Conservation (phyloP, 2,888 invertebrate genomes). For the Drosophila hamatofila region DNA sequence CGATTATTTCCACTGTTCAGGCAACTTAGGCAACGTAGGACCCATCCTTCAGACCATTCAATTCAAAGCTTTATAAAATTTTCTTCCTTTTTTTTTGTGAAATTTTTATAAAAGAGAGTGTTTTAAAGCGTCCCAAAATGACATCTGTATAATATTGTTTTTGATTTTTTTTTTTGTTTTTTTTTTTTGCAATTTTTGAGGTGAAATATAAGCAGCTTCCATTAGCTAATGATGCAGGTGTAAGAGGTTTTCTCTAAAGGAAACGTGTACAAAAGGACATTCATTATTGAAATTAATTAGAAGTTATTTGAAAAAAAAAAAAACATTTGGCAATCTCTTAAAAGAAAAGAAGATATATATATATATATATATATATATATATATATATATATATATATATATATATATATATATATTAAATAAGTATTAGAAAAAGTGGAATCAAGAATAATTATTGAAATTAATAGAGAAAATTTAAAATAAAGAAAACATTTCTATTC, state of each 20-base stretch:
- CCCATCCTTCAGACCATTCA: not conserved
- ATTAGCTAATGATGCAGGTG: constrained; percentile 8
- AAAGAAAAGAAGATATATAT: too few relatives aligned
- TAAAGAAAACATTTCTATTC: too few relatives aligned
- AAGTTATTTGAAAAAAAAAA: too few relatives aligned
- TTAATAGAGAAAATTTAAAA: too few relatives aligned
- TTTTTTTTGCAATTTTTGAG: not conserved
- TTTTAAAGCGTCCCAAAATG: constrained; percentile 1
- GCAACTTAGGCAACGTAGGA: not conserved
- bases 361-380: too few relatives aligned
- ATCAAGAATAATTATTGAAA: too few relatives aligned
- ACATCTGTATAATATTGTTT: not conserved
- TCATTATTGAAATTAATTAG: not conserved
- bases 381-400: too few relatives aligned
- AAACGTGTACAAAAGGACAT: not conserved
- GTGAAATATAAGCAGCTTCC: not conserved
- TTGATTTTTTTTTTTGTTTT: not conserved
- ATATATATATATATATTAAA: too few relatives aligned
- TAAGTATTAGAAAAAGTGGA: too few relatives aligned
- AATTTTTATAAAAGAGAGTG: not conserved
- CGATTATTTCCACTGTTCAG: constrained; percentile 44
- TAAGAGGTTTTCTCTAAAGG: not conserved
- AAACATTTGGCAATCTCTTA: too few relatives aligned
- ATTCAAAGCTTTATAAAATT: constrained; percentile 7
- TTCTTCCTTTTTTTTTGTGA: not conserved